A percentile compares a stretch with the other conserved stretches of the same genome.
Conservation (phyloP, 2,113 vertebrate species). For the Pseudorectes ferrugineus region DNA sequence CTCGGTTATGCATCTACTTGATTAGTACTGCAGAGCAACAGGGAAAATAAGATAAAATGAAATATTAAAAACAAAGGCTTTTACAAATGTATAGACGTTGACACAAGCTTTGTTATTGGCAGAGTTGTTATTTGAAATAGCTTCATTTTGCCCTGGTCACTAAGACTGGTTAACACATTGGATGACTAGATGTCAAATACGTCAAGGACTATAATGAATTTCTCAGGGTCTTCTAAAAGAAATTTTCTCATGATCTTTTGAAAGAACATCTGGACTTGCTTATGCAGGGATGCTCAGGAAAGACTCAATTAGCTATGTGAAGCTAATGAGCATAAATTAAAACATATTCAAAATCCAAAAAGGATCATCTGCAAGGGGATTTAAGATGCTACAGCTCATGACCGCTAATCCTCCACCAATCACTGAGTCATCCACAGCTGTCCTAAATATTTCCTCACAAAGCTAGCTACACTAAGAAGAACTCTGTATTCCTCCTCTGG, state of each 20-base stretch:
- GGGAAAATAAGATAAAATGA: neutral
- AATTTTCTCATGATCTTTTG: constrained; percentile 28
- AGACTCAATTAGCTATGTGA: neutral
- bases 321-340: neutral
- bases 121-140: neutral
- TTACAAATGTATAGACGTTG: neutral
- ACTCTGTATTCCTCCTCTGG: neutral
- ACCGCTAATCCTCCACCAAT: neutral
- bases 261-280: constrained; percentile 33
- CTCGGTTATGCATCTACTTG: neutral
- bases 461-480: neutral
- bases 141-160: neutral
- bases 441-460: neutral
- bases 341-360: neutral
- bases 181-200: neutral
- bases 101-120: neutral
- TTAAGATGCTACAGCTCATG: neutral
- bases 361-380: neutral
- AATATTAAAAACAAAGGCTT: neutral
- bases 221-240: neutral
- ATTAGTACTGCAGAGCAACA: neutral
- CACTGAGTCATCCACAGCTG: neutral
- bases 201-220: neutral
- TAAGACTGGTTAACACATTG: neutral
- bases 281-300: constrained; percentile 2